These are phyloP conservation scores for Drosophila obscura DNA, from an alignment of 1,140 invertebrate genomes.

Conservation along the genomic window DNA sequence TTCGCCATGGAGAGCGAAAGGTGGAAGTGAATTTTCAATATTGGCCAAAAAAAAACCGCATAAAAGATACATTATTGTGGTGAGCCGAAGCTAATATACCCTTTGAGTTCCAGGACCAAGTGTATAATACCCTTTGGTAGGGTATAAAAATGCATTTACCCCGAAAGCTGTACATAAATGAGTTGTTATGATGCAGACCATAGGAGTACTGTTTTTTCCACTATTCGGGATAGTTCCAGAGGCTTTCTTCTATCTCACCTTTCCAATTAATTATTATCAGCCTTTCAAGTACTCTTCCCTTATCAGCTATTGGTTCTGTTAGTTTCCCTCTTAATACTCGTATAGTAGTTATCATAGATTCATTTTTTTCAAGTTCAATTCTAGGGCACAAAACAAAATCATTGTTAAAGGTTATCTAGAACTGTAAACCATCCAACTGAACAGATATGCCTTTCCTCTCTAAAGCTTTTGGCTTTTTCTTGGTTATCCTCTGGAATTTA, in stretches of 20 bases:
- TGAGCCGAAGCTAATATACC: too few species aligned
- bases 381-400: conserved; percentile 18
- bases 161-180: conserved; percentile 22
- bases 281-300: conserved; percentile 8
- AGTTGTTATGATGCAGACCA: conserved; percentile 16
- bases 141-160: conserved; percentile 16
- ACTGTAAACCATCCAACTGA: not conserved
- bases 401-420: not conserved
- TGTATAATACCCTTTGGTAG: too few species aligned
- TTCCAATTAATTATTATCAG: conserved; percentile 15
- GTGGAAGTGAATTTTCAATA: conserved; percentile 59
- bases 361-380: conserved; percentile 33
- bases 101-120: too few species aligned
- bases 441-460: not conserved
- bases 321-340: conserved; percentile 4
- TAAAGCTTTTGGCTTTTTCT: not conserved
- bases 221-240: too few species aligned
- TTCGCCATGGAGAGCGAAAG: conserved; percentile 70
- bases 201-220: not conserved
- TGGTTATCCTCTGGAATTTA: not conserved
- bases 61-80: too few species aligned
- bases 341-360: conserved; percentile 23
- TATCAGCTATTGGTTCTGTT: conserved; percentile 16
- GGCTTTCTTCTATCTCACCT: conserved; percentile 4
- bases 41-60: conserved; percentile 28